Base-by-base conservation (phyloP, 2,797 vertebrate species). In the Arrhamphus sclerolepis region DNA sequence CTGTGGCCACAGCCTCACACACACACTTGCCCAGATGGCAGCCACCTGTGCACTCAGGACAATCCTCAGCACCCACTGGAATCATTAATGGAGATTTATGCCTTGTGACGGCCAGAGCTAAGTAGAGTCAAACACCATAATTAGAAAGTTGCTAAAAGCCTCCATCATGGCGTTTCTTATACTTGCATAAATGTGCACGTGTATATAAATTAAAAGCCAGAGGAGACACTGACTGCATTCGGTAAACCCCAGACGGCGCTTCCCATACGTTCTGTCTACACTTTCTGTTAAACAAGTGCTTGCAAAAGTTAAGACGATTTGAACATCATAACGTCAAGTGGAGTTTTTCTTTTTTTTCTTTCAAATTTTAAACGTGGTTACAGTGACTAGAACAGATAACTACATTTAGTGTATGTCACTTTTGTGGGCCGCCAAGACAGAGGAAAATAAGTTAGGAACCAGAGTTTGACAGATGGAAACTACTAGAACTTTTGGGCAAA, bases 11-110 rank as follows among this genome's bases (percentile, higher is more conserved):
- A 64, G 21, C 56, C 46, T 67, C 67, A 68, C 67, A 71, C 67
- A 71, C 54, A 73, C 24, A 68, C 56, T 65, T 26, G 13, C 26
- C 50, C 85, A 87, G 73, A 78, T 80, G 82, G 81, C 55, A 57
- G 77, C 84, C 85, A 87, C 84, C 86, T 87, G 84, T 77, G 68
- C 60, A 59, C 48, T 0, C 63, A 81, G 55, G 71, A 73, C 56
- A 80, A 65, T 80, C 68, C 76, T 82, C 57, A 66, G 68, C 73
- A 68, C 69, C 72, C 75, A 80, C 78, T 70, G 68, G 50, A 75
- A 54, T 78, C 63, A 71, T 85, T 82, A 81, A 17, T 54, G 57
- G 34, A 75, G 70, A 77, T 58, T 81, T 70, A 82, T 56, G 54
- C 42, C 44, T 62, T n/a, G 38, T 54, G 50, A 72, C 31, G 47